phyloP scores from a whole-genome alignment of 2,797 vertebrate species.

The Anguilla pacifica region DNA sequence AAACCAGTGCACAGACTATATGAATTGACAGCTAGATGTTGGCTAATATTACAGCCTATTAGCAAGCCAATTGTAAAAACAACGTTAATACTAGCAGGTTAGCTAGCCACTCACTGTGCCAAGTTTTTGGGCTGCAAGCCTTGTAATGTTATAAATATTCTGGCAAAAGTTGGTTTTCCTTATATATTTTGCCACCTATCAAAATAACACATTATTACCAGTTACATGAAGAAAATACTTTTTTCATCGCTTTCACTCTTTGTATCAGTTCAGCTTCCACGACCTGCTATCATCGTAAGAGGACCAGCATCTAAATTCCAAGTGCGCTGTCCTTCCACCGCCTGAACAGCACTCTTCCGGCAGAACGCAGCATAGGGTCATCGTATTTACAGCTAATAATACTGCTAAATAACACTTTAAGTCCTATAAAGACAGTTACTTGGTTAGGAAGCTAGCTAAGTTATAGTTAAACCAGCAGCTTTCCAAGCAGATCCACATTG shows the following conservation, averaged over 20 bases:
- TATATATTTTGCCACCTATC: not conserved
- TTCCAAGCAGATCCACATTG: slow-evolving; percentile 34
- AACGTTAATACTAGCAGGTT: slow-evolving; percentile 33
- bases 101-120: slow-evolving; percentile 40
- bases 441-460: slow-evolving; percentile 41
- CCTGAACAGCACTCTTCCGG: slow-evolving; percentile 4
- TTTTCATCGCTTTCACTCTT: not conserved
- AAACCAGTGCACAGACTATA: not conserved
- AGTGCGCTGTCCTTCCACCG: slow-evolving; percentile 22
- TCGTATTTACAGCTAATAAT: not conserved
- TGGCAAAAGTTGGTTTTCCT: slow-evolving; percentile 3
- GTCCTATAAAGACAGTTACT: slow-evolving; percentile 35
- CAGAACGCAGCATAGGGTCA: not conserved
- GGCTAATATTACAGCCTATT: not conserved
- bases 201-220: not conserved
- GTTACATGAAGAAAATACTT: not conserved
- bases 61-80: not conserved
- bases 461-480: slow-evolving; percentile 31
- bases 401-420: slow-evolving; percentile 26
- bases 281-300: not conserved
- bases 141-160: not conserved
- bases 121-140: slow-evolving; percentile 8
- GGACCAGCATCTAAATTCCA: not conserved
- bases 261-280: not conserved
- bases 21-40: not conserved